A percentile compares a stretch with the other conserved stretches of the same genome.
These are phyloP conservation scores for Sebastes minor DNA, from an alignment of 2,797 vertebrate genomes.

Conservation along the genomic window DNA sequence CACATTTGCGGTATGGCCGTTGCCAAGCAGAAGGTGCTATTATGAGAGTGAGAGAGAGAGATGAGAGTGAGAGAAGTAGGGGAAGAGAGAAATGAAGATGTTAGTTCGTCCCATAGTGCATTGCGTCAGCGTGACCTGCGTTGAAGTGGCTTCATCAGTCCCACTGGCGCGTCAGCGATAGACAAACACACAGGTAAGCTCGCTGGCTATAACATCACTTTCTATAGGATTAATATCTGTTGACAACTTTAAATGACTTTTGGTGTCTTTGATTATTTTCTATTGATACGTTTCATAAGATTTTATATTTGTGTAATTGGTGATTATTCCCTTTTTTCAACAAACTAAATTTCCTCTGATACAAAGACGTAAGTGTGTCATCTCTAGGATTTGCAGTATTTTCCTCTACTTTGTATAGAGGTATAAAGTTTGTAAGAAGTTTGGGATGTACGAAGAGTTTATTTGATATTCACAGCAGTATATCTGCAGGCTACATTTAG, in stretches of 20 bases:
- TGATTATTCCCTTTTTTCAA: background rate
- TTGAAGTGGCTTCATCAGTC: constrained; percentile 68
- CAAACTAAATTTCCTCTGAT: background rate
- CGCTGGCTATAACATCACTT: background rate
- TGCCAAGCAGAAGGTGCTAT: constrained; percentile 80
- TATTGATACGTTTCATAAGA: background rate
- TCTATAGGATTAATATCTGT: background rate
- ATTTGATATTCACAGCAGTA: background rate
- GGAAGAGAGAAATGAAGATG: constrained; percentile 68
- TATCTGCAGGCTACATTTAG: constrained; percentile 9
- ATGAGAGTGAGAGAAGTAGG: constrained; percentile 58
- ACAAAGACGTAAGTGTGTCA: background rate
- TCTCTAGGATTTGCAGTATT: background rate
- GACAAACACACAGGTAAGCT: constrained; percentile 80
- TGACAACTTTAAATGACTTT: background rate
- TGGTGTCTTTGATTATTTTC: background rate
- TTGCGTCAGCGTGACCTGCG: constrained; percentile 71
- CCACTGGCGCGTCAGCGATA: constrained; percentile 74
- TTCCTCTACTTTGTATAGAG: background rate
- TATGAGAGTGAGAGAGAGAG: constrained; percentile 64
- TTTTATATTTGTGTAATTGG: background rate
- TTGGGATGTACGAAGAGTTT: background rate
- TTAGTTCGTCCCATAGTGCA: constrained; percentile 78
- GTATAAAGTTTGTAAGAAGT: background rate
- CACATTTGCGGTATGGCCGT: constrained; percentile 77